These are phyloP conservation scores for Epicampocera succincta DNA, from an alignment of 2,888 invertebrate genomes.

Conservation along the genomic window DNA sequence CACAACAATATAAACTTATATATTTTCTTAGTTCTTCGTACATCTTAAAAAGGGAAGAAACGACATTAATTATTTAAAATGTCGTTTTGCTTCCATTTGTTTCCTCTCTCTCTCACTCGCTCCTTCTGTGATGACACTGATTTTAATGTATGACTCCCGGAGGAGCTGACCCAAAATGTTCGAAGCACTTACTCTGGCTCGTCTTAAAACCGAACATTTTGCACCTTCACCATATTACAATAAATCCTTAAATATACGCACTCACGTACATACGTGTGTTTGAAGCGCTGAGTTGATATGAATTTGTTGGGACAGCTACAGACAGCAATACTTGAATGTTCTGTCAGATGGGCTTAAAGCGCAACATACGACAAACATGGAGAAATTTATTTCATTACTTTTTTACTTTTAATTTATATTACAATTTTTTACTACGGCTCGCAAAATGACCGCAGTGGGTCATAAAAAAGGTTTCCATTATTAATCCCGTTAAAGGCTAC, in stretches of 20 bases:
- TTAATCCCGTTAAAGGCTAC: slow-evolving; percentile 15
- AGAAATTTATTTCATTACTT: slow-evolving; percentile 1
- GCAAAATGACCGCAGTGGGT: slow-evolving; percentile 56
- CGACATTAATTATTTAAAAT: slow-evolving; percentile 70
- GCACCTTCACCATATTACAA: slow-evolving; percentile 55
- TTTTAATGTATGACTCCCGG: slow-evolving; percentile 79
- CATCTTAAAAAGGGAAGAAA: slow-evolving; percentile 22
- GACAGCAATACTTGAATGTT: slow-evolving; percentile 8
- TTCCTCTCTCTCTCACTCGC: slow-evolving; percentile 10
- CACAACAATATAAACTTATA: not conserved
- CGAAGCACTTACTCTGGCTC: slow-evolving; percentile 70
- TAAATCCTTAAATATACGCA: slow-evolving; percentile 17
- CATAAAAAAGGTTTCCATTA: slow-evolving; percentile 39
- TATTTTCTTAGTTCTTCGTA: not conserved
- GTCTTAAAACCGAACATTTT: slow-evolving; percentile 54
- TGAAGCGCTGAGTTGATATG: not conserved
- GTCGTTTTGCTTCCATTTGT: slow-evolving; percentile 49
- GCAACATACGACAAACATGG: slow-evolving; percentile 9
- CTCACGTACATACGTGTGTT: not conserved
- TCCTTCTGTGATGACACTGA: slow-evolving; percentile 77
- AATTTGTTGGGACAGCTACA: not conserved
- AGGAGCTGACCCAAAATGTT: slow-evolving; percentile 79
- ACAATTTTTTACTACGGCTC: slow-evolving; percentile 9
- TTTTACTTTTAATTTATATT: not conserved
- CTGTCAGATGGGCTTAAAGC: not conserved